Conservation (phyloP, 2,797 vertebrate species). For the Cyclopterus lumpus region DNA sequence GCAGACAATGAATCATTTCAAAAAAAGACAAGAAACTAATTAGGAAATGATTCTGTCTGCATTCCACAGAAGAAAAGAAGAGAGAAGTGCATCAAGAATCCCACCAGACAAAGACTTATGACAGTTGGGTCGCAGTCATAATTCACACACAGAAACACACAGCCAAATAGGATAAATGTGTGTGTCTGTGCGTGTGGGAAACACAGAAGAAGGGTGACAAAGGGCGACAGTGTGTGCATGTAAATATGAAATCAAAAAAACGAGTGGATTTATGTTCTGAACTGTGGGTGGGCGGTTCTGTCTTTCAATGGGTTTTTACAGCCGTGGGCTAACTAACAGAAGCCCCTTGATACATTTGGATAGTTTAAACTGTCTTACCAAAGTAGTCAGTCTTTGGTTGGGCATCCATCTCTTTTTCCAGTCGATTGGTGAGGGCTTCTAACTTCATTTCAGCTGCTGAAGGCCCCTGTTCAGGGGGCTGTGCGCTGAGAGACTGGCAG, state of each 20-base stretch:
- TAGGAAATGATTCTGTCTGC: conserved; percentile 45
- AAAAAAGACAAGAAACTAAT: conserved; percentile 36
- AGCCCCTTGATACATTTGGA: conserved; percentile 28
- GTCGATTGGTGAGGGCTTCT: conserved; percentile 92
- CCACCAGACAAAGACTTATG: conserved; percentile 18
- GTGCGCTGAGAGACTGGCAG: conserved; percentile 82
- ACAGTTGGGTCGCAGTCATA: conserved; percentile 8
- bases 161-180: background rate
- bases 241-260: conserved; percentile 29
- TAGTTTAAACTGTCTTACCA: conserved; percentile 85
- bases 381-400: conserved; percentile 94
- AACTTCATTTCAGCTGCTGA: conserved; percentile 91
- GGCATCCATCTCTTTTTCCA: conserved; percentile 96
- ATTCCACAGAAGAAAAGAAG: conserved; percentile 27
- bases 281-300: conserved; percentile 29
- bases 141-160: conserved; percentile 10
- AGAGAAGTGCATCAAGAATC: conserved; percentile 13
- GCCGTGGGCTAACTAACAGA: conserved; percentile 31
- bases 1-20: conserved; percentile 37
- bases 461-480: conserved; percentile 81
- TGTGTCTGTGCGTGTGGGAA: background rate
- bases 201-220: conserved; percentile 1
- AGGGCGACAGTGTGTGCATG: conserved; percentile 15
- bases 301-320: conserved; percentile 8
- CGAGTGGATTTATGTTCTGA: conserved; percentile 40